Percentiles rank a stretch among this genome's conserved stretches.
Evolutionary conservation across 1,140 invertebrate species (phyloP).

Genomic region (Drosophila asahinai): DNA sequence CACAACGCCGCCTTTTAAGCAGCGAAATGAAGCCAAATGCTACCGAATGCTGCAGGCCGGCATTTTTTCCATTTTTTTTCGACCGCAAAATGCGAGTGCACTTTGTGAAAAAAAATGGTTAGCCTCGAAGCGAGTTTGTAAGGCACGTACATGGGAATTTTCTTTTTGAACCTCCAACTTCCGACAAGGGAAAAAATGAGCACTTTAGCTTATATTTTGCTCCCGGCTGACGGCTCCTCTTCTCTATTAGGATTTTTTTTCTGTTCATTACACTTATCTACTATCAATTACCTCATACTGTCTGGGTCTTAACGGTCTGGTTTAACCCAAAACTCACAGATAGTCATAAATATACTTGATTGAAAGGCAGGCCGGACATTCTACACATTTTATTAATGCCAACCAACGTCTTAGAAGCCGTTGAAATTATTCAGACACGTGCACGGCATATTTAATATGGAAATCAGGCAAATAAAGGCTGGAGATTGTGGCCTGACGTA

Average conservation of each 20-base stretch:
- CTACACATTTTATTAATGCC: slow-evolving; percentile 58
- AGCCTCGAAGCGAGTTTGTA: slow-evolving; percentile 25
- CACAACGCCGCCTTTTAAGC: slow-evolving; percentile 35
- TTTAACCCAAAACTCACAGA: slow-evolving; percentile 58
- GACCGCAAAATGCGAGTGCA: slow-evolving; percentile 27
- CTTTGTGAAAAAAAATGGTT: slow-evolving; percentile 22
- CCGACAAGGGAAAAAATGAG: slow-evolving; percentile 3
- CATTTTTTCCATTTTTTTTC: slow-evolving; percentile 24
- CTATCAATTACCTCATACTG: slow-evolving; percentile 6
- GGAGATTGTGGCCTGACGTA: slow-evolving; percentile 21
- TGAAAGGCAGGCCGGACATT: slow-evolving; percentile 24
- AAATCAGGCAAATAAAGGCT: slow-evolving; percentile 26
- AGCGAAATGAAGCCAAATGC: slow-evolving; percentile 21
- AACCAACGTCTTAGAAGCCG: slow-evolving; percentile 58
- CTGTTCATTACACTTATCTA: background rate
- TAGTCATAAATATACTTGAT: slow-evolving; percentile 55
- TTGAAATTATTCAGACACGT: slow-evolving; percentile 67
- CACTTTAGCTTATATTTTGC: slow-evolving; percentile 3
- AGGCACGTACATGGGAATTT: slow-evolving; percentile 35
- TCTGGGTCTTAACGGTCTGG: slow-evolving; percentile 33
- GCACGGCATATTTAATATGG: slow-evolving; percentile 46
- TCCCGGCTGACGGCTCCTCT: background rate
- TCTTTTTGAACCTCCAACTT: slow-evolving; percentile 21
- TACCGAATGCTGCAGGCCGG: slow-evolving; percentile 20
- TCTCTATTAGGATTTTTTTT: background rate